A percentile compares a stretch with the other conserved stretches of the same genome.
These are phyloP conservation scores for Paramormyrops kingsleyae DNA, from an alignment of 2,113 vertebrate genomes.

Conservation along the genomic window DNA sequence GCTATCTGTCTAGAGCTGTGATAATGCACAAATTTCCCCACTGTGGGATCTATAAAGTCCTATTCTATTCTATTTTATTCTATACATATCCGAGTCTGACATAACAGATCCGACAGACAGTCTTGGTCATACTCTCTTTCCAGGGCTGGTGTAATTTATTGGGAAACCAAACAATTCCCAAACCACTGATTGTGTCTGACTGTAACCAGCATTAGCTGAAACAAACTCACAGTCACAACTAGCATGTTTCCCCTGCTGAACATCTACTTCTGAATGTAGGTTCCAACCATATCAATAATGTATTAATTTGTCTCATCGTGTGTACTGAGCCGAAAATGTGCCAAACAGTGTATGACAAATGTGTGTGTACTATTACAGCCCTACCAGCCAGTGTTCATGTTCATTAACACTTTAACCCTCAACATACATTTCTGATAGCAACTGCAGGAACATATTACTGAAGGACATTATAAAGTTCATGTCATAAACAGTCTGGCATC, in stretches of 20 bases:
- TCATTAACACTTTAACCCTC: background rate
- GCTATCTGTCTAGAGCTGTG: too few species aligned
- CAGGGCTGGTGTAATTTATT: background rate
- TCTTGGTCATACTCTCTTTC: background rate
- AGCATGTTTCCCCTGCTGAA: background rate
- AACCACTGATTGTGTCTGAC: background rate
- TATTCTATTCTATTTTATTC: too few species aligned
- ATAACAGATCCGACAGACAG: background rate
- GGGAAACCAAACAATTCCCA: background rate
- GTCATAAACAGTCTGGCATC: background rate
- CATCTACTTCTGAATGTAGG: background rate
- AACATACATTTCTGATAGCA: background rate
- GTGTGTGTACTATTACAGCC: background rate
- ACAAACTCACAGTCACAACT: background rate
- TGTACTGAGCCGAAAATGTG: background rate
- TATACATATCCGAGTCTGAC: background rate
- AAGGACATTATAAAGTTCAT: background rate
- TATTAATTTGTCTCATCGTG: background rate
- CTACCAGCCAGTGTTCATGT: background rate
- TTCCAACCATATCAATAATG: background rate
- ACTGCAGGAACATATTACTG: background rate
- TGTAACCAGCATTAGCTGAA: background rate
- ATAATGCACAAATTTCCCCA: too few species aligned
- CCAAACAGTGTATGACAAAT: background rate
- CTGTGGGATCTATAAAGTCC: too few species aligned